Percentiles rank a stretch among this genome's conserved stretches.
These are phyloP conservation scores for Lepidurus arcticus DNA, from an alignment of 1,140 invertebrate species.

Conservation along the genomic window DNA sequence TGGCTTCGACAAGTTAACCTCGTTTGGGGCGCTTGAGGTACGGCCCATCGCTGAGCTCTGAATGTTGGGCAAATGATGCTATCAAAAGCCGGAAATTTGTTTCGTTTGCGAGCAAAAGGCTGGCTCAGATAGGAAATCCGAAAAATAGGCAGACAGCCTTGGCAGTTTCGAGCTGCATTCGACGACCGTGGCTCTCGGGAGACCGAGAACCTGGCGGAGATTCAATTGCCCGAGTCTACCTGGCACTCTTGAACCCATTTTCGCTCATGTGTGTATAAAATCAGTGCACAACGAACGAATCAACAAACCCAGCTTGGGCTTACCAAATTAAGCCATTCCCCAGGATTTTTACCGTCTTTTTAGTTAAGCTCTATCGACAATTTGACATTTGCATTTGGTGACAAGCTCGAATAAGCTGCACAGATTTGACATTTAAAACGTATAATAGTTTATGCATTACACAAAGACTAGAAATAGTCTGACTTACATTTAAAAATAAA, in stretches of 20 bases:
- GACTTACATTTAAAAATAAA: too few relatives aligned
- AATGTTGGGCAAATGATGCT: slow-evolving; percentile 15
- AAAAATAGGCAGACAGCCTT: slow-evolving; percentile 13
- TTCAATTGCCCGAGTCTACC: slow-evolving; percentile 9
- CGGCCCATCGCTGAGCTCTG: slow-evolving; percentile 9
- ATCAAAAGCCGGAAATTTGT: slow-evolving; percentile 22
- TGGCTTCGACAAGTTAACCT: slow-evolving; percentile 15
- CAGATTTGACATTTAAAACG: too few relatives aligned
- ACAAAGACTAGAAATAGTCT: too few relatives aligned
- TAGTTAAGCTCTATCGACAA: neutral
- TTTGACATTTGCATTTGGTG: too few relatives aligned
- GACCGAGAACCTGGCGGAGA: slow-evolving; percentile 20
- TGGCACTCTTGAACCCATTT: neutral
- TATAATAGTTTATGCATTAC: too few relatives aligned
- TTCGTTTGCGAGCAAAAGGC: slow-evolving; percentile 21
- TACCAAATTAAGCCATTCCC: slow-evolving; percentile 9
- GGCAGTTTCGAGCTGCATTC: neutral
- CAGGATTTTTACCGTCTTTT: neutral
- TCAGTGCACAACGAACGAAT: neutral
- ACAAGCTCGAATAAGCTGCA: too few relatives aligned
- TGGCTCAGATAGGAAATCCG: slow-evolving; percentile 2
- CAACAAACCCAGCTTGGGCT: slow-evolving; percentile 1
- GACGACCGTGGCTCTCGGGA: neutral
- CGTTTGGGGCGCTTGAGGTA: slow-evolving; percentile 1
- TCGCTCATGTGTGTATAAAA: neutral